A percentile compares a stretch with the other conserved stretches of the same genome.
phyloP scores from a whole-genome alignment of 2,113 vertebrate genomes.

The Protomyctophum bolini region DNA sequence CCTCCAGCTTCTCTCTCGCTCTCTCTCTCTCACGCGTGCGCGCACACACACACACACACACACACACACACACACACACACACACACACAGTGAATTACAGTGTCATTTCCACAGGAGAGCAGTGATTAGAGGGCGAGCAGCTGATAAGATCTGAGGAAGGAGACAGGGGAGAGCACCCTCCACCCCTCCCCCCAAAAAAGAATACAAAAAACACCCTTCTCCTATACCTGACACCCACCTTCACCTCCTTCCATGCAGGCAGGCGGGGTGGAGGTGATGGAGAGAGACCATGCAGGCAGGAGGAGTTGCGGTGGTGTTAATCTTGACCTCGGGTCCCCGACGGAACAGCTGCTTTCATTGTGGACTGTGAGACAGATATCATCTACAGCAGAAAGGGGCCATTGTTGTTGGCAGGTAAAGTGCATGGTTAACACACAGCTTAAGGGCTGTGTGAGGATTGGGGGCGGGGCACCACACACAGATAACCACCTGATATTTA shows the following conservation, averaged over 20 bases:
- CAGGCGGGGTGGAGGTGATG: neutral
- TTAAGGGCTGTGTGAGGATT: conserved; percentile 74
- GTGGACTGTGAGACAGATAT: conserved; percentile 76
- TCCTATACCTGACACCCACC: neutral
- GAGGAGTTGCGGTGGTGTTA: conserved; percentile 40
- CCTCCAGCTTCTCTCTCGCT: no score
- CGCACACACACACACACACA: conserved; percentile 24
- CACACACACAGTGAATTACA: conserved; percentile 46
- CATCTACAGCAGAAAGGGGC: conserved; percentile 31
- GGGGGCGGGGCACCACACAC: conserved; percentile 75
- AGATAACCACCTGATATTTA: conserved; percentile 96
- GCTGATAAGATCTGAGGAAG: conserved; percentile 63
- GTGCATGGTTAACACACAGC: conserved; percentile 74
- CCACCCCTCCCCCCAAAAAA: neutral
- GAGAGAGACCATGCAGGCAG: neutral
- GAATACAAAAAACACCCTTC: neutral
- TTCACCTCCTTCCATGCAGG: neutral
- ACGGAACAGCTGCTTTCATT: conserved; percentile 69
- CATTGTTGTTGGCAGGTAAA: conserved; percentile 76
- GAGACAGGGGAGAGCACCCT: conserved; percentile 8
- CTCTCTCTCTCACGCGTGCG: neutral
- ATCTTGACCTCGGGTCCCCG: conserved; percentile 61
- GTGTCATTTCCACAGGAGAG: conserved; percentile 50
- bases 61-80: conserved; percentile 29
- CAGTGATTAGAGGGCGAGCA: conserved; percentile 53